phyloP scores from a whole-genome alignment of 2,797 vertebrate genomes.

The Mormyrus hasselquistii region DNA sequence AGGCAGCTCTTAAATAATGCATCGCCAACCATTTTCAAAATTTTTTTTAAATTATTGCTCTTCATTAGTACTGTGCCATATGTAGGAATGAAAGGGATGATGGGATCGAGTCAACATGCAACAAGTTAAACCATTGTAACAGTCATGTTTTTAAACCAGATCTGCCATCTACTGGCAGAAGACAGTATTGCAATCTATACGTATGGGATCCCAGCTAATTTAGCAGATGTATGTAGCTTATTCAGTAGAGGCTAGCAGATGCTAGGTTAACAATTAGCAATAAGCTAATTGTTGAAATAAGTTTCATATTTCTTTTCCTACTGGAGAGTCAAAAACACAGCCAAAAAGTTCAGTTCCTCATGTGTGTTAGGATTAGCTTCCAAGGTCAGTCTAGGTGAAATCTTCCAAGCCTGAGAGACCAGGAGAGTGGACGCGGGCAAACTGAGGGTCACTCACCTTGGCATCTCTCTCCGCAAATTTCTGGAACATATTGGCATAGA shows the following conservation, averaged over 20 bases:
- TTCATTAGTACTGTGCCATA: not conserved
- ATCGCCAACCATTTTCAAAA: not conserved
- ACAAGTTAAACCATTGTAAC: not conserved
- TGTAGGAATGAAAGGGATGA: not conserved
- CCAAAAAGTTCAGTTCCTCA: not conserved
- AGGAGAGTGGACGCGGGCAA: not conserved
- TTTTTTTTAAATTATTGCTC: not conserved
- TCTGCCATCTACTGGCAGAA: constrained; percentile 10
- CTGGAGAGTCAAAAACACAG: not conserved
- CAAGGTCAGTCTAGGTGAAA: not conserved
- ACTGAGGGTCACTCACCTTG: constrained; percentile 64
- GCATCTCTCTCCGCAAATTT: constrained; percentile 84
- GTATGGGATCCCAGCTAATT: not conserved
- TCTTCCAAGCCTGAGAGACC: not conserved
- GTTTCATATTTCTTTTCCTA: not conserved
- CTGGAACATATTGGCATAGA: constrained; percentile 98
- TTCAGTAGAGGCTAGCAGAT: not conserved
- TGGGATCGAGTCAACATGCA: not conserved
- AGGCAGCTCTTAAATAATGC: not conserved
- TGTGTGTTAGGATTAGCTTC: not conserved
- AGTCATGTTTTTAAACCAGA: not conserved
- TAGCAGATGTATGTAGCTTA: not conserved
- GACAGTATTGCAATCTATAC: not conserved
- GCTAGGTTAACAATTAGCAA: not conserved
- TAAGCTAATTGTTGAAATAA: not conserved